These are phyloP conservation scores for Calameuta pallipes DNA, from an alignment of 2,888 invertebrate genomes.

Conservation along the genomic window DNA sequence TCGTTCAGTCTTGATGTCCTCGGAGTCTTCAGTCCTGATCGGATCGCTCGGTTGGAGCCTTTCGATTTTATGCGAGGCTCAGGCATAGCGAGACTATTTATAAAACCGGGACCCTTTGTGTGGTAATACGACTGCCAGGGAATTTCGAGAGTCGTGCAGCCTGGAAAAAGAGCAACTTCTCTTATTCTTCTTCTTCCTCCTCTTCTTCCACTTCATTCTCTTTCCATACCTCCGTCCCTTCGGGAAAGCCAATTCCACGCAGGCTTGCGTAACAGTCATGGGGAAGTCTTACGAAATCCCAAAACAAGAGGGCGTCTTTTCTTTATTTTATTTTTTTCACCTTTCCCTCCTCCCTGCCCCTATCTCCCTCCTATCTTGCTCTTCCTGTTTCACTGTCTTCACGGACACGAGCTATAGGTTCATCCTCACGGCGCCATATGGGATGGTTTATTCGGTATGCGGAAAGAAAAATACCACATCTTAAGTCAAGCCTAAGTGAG, in stretches of 20 bases:
- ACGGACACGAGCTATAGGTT: neutral
- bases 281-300: too few species aligned
- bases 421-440: constrained; percentile 33
- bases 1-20: too few species aligned
- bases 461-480: constrained; percentile 41
- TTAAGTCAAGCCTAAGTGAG: constrained; percentile 20
- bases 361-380: constrained; percentile 18
- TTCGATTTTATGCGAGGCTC: too few species aligned
- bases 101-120: constrained; percentile 62
- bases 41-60: too few species aligned
- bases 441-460: constrained; percentile 40
- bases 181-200: too few species aligned
- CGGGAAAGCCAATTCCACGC: too few species aligned
- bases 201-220: too few species aligned
- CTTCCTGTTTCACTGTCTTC: constrained; percentile 10
- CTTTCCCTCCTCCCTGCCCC: neutral
- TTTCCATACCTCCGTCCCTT: too few species aligned
- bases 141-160: too few species aligned
- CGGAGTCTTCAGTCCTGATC: too few species aligned
- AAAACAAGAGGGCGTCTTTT: neutral
- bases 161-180: too few species aligned
- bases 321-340: constrained; percentile 22
- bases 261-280: too few species aligned
- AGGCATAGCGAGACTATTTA: constrained; percentile 44
- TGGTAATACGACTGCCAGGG: constrained; percentile 51